Base-by-base conservation (phyloP, 1,140 invertebrate genomes). In the Megathymus violae region DNA sequence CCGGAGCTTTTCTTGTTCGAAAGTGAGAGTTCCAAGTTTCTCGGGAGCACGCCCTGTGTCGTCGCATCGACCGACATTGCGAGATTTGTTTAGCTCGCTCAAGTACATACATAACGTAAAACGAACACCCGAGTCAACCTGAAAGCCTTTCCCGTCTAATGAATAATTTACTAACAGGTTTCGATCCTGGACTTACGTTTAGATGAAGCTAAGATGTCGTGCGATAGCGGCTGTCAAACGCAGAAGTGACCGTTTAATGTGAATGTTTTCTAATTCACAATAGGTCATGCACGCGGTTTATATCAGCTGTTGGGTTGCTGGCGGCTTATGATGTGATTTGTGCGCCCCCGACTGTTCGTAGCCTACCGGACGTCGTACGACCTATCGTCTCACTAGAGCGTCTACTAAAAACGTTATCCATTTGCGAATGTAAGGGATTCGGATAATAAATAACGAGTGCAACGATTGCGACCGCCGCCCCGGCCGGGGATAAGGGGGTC, bases 381-480 rank as follows among this genome's bases (percentile, higher is more conserved):
- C 58, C 47, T 34, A 52, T 48, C 59, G 61, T 59, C 4, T 31
- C 4, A 31, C 9, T 31, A n/a, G n/a, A 4, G 10, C n/a, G 34
- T 36, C 34, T n/a, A 36, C 36, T 44, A 16, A 65, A 66, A 62
- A 62, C 56, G 56, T 66, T 46, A 64, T 63, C 41, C 65, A 54
- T 64, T 83, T 71, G 69, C 60, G 56, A 68, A 72, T 67, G 67
- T 66, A 74, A 71, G 81, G 82, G 80, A 76, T 85, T 74, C 68
- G 82, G 88, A 90, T 85, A 88, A 90, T 90, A 90, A 90, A 90
- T 89, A 89, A 90, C 84, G 83, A 88, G 83, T 89, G 85, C 88
- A 90, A 82, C 86, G 85, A 89, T 88, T 88, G 88, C 88, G 84
- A 82, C 87, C 82, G 84, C 84, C 78, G 67, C 65, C 67, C 69